Percentiles rank a stretch among this genome's conserved stretches.
Conservation (phyloP, 2,113 vertebrate species). For the Martes martes region DNA sequence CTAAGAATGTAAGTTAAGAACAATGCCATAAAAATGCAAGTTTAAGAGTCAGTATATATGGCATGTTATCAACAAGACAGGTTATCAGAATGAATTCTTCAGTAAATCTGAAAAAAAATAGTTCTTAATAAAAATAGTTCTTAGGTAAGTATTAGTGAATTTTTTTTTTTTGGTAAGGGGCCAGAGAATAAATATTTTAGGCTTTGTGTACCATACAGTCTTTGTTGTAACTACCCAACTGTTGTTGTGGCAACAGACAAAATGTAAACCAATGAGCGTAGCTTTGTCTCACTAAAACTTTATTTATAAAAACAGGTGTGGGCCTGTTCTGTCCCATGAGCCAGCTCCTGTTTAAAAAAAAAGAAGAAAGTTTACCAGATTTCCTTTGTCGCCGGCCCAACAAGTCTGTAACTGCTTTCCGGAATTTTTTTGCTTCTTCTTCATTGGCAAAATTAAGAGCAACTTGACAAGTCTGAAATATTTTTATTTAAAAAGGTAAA, state of each 20-base stretch:
- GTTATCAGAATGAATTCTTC: not conserved
- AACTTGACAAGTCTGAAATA: conserved; percentile 92
- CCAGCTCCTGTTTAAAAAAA: not conserved
- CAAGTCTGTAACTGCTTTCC: conserved; percentile 90
- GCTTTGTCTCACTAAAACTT: not conserved
- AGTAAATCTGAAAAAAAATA: not conserved
- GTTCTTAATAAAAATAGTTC: not conserved
- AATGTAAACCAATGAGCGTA: not conserved
- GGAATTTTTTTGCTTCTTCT: conserved; percentile 96
- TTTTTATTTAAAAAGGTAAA: conserved; percentile 54
- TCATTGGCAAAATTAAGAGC: conserved; percentile 98
- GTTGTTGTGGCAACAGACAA: not conserved
- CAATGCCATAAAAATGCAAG: conserved; percentile 4
- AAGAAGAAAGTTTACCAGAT: conserved; percentile 84
- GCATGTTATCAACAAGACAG: conserved; percentile 8
- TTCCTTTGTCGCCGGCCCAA: conserved; percentile 92
- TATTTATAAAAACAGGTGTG: not conserved
- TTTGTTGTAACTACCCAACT: not conserved
- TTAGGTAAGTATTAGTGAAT: not conserved
- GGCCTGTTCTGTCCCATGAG: not conserved
- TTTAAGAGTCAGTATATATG: not conserved
- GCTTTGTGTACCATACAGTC: not conserved
- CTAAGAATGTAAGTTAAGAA: not conserved
- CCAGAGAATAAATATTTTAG: not conserved
- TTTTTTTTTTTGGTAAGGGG: not conserved